Conservation (phyloP, 2,797 vertebrate genomes). For the Cyprinella venusta region DNA sequence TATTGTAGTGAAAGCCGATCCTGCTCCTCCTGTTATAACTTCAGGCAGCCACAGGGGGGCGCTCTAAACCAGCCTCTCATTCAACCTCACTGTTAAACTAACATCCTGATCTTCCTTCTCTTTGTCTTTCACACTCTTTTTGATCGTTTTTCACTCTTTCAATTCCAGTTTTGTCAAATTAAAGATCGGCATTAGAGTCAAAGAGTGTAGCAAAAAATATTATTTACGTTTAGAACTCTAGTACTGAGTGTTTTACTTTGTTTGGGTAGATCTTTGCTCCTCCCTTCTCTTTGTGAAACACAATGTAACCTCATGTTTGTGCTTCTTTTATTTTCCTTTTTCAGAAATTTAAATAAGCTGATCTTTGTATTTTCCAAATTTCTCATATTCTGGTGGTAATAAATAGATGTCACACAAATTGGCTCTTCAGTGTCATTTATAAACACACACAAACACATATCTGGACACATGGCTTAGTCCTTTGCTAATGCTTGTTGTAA, state of each 20-base stretch:
- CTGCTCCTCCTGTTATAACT: constrained; percentile 67
- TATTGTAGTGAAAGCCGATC: constrained; percentile 62
- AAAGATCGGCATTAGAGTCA: constrained; percentile 62
- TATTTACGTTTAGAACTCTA: constrained; percentile 68
- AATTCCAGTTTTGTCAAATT: constrained; percentile 19
- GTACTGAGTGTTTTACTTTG: constrained; percentile 58
- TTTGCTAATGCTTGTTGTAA: not conserved
- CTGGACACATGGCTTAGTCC: not conserved
- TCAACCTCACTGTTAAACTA: constrained; percentile 55
- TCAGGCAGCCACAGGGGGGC: constrained; percentile 72
- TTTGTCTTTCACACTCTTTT: constrained; percentile 50
- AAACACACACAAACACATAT: not conserved
- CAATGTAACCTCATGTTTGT: constrained; percentile 78
- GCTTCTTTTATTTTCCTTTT: constrained; percentile 83
- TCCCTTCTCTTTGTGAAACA: constrained; percentile 76
- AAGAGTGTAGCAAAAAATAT: constrained; percentile 60
- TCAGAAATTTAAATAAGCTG: constrained; percentile 81
- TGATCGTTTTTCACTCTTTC: constrained; percentile 31
- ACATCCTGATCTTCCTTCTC: constrained; percentile 39
- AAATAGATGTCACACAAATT: constrained; percentile 81
- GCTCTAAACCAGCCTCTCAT: constrained; percentile 64
- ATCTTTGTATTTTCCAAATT: constrained; percentile 87
- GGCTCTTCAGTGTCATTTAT: constrained; percentile 42
- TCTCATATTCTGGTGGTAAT: constrained; percentile 85
- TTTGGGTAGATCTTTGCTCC: constrained; percentile 66